A percentile compares a stretch with the other conserved stretches of the same genome.
These are phyloP conservation scores for Trissonchulus sp. DNA, from an alignment of 2,888 invertebrate species.

Conservation along the genomic window DNA sequence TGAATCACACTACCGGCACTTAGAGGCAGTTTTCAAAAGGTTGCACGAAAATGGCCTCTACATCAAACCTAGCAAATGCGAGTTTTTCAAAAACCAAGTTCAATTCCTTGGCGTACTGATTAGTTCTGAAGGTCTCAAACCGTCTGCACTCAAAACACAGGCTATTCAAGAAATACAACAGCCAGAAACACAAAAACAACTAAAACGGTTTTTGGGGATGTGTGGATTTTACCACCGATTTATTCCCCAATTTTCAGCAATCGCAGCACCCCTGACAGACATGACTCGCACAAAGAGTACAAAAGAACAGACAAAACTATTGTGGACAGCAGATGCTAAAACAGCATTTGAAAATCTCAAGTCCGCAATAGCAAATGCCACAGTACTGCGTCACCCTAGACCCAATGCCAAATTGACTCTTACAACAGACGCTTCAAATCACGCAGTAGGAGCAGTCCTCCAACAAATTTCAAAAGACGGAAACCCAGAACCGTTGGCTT, in stretches of 20 bases:
- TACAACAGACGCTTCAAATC: constrained; percentile 3
- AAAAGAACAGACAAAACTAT: not conserved
- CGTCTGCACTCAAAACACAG: not conserved
- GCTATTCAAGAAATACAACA: not conserved
- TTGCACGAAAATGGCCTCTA: no score
- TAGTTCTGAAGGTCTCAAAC: not conserved
- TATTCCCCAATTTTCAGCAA: not conserved
- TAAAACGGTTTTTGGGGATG: no score
- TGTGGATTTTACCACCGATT: no score
- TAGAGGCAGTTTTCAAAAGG: constrained; percentile 25
- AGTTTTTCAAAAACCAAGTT: no score
- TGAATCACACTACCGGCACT: no score
- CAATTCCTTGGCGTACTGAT: no score
- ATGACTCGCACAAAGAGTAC: not conserved
- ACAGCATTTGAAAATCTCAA: not conserved
- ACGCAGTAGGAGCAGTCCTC: constrained; percentile 6
- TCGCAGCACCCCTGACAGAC: not conserved
- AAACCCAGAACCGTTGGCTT: not conserved
- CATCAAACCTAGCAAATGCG: no score
- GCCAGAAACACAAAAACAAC: not conserved
- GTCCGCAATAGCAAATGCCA: not conserved
- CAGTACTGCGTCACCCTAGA: not conserved
- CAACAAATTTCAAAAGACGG: constrained; percentile 3
- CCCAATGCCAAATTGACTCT: not conserved
- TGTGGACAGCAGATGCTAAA: not conserved